phyloP scores from a whole-genome alignment of 1,140 invertebrate genomes.

The Wiebesia pumilae region DNA sequence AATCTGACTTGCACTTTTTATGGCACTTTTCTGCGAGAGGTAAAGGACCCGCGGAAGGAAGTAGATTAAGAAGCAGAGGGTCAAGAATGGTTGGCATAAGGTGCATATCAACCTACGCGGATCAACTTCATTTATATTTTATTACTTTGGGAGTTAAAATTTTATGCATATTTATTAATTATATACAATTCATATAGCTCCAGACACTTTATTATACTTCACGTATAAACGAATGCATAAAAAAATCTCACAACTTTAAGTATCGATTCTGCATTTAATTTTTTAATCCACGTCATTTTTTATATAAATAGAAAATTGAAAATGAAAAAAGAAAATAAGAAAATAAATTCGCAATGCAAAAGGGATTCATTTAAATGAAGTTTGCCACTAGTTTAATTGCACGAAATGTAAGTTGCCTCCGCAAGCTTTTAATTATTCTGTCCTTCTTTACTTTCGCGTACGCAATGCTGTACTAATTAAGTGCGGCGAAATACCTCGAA shows the following conservation, averaged over 20 bases:
- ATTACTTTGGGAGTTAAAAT: neutral
- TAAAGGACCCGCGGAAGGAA: neutral
- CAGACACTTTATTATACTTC: too few relatives aligned
- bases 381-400: conserved; percentile 50
- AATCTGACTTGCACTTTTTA: neutral
- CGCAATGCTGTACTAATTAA: conserved; percentile 51
- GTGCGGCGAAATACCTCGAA: conserved; percentile 39
- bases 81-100: neutral
- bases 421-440: conserved; percentile 48
- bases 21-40: neutral
- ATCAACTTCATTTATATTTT: neutral
- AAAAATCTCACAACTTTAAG: too few relatives aligned
- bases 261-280: too few relatives aligned
- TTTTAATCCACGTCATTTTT: neutral
- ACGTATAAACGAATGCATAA: too few relatives aligned
- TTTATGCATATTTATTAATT: neutral
- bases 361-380: conserved; percentile 44
- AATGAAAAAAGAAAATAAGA: neutral
- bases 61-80: neutral
- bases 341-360: conserved; percentile 19
- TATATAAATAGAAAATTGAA: neutral
- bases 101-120: neutral
- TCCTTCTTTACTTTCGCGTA: conserved; percentile 4
- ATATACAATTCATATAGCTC: neutral
- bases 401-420: conserved; percentile 27